A percentile compares a stretch with the other conserved stretches of the same genome.
Evolutionary conservation across 2,888 invertebrate genomes (phyloP).

Genomic region (Serripes groenlandicus): DNA sequence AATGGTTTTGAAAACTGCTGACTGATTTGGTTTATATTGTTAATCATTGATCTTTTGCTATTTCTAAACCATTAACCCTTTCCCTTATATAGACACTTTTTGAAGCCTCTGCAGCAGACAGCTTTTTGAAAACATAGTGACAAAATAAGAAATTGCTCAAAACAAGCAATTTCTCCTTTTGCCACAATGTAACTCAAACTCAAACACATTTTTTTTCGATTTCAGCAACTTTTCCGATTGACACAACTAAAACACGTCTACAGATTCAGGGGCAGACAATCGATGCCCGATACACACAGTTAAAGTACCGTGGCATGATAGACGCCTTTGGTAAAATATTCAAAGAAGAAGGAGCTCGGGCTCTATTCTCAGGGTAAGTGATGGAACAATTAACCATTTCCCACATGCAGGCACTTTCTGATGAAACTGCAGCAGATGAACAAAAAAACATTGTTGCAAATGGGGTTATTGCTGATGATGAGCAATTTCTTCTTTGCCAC

Average conservation of each 20-base stretch:
- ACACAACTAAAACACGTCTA: slow-evolving; percentile 96
- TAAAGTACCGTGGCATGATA: slow-evolving; percentile 94
- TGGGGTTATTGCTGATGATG: background rate
- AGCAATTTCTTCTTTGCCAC: background rate
- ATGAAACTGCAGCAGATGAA: background rate
- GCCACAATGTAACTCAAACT: background rate
- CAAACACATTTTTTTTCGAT: slow-evolving; percentile 45
- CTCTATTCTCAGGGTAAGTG: slow-evolving; percentile 94
- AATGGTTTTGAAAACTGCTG: too few species aligned
- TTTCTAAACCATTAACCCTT: background rate
- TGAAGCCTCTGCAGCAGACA: background rate
- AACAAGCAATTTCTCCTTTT: background rate
- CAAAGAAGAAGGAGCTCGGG: slow-evolving; percentile 94
- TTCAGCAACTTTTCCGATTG: slow-evolving; percentile 97
- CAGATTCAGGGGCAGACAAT: slow-evolving; percentile 97
- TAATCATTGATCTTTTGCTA: too few species aligned
- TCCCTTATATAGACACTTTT: background rate
- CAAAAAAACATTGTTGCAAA: background rate
- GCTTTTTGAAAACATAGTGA: background rate
- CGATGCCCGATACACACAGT: slow-evolving; percentile 82
- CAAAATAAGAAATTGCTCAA: background rate
- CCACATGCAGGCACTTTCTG: background rate
- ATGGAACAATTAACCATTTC: background rate
- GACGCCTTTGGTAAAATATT: slow-evolving; percentile 96
- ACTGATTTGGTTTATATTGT: too few species aligned